Percentiles rank a stretch among this genome's conserved stretches.
Evolutionary conservation across 2,888 invertebrate genomes (phyloP).

Genomic region (Catocala nupta): DNA sequence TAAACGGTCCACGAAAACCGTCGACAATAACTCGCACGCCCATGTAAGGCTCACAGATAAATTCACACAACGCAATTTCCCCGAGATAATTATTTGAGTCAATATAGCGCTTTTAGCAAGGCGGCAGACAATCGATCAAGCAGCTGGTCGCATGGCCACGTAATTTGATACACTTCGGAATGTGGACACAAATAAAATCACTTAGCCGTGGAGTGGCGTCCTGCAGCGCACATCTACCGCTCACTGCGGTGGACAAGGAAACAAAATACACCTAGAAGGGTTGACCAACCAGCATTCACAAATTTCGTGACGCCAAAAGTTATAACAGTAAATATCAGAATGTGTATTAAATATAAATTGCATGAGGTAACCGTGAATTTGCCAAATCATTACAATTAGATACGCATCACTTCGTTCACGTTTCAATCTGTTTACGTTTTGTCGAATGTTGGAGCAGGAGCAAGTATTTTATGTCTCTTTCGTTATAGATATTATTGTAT

Average conservation of each 20-base stretch:
- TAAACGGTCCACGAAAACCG: conserved; percentile 14
- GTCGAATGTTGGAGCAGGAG: too few species aligned
- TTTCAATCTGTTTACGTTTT: too few species aligned
- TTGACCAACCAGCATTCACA: conserved; percentile 14
- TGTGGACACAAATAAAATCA: conserved; percentile 87
- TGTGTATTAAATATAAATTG: not conserved
- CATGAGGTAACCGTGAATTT: not conserved
- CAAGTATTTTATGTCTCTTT: too few species aligned
- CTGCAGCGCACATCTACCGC: conserved; percentile 79
- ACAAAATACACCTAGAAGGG: conserved; percentile 48
- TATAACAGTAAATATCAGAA: conserved; percentile 1
- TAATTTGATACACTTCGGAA: conserved; percentile 86
- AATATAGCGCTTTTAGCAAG: conserved; percentile 78
- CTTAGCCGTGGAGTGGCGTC: conserved; percentile 84
- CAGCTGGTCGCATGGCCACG: conserved; percentile 78
- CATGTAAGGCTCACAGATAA: conserved; percentile 37
- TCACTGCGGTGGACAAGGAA: conserved; percentile 60
- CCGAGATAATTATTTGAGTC: conserved; percentile 69
- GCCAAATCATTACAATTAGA: not conserved
- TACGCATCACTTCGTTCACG: too few species aligned
- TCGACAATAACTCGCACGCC: conserved; percentile 29
- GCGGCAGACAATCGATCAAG: conserved; percentile 79
- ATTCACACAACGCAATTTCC: conserved; percentile 41
- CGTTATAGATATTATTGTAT: too few species aligned
- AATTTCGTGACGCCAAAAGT: conserved; percentile 18